Percentiles rank a stretch among this genome's conserved stretches.
These are phyloP conservation scores for Lasioglossum calceatum DNA, from an alignment of 2,888 invertebrate genomes.

Conservation along the genomic window DNA sequence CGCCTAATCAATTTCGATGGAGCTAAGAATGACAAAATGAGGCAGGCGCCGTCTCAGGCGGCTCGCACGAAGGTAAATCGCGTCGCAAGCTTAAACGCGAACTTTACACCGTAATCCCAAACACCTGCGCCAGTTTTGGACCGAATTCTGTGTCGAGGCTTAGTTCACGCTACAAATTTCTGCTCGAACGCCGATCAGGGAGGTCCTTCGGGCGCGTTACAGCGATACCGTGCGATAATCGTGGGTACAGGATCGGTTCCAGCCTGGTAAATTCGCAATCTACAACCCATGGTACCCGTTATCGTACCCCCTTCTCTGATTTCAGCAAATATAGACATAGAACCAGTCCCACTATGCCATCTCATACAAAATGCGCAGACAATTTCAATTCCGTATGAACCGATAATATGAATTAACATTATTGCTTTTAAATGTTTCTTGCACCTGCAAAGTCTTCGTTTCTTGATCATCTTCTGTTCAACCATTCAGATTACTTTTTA, in stretches of 20 bases:
- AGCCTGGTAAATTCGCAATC: slow-evolving; percentile 54
- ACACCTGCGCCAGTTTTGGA: slow-evolving; percentile 65
- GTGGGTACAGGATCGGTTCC: slow-evolving; percentile 63
- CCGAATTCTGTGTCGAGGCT: slow-evolving; percentile 63
- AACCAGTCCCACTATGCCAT: neutral
- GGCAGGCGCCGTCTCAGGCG: neutral
- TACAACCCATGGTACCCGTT: slow-evolving; percentile 34
- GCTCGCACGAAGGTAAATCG: slow-evolving; percentile 21
- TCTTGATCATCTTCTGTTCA: neutral
- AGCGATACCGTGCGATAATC: slow-evolving; percentile 49
- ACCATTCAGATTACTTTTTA: neutral
- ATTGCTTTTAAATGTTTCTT: too few species aligned
- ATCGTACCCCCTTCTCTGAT: slow-evolving; percentile 30
- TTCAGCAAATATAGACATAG: slow-evolving; percentile 5
- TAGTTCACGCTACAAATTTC: slow-evolving; percentile 64
- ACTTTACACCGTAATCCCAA: slow-evolving; percentile 59
- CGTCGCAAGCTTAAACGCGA: slow-evolving; percentile 42
- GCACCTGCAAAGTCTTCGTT: too few species aligned
- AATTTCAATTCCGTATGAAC: neutral
- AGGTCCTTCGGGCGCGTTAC: slow-evolving; percentile 61
- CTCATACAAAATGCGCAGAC: neutral
- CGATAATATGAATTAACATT: too few species aligned
- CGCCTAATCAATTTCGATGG: neutral
- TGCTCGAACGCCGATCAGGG: slow-evolving; percentile 58
- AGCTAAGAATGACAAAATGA: neutral